Conservation (phyloP, 2,113 vertebrate species). For the Tragulus kanchil region DNA sequence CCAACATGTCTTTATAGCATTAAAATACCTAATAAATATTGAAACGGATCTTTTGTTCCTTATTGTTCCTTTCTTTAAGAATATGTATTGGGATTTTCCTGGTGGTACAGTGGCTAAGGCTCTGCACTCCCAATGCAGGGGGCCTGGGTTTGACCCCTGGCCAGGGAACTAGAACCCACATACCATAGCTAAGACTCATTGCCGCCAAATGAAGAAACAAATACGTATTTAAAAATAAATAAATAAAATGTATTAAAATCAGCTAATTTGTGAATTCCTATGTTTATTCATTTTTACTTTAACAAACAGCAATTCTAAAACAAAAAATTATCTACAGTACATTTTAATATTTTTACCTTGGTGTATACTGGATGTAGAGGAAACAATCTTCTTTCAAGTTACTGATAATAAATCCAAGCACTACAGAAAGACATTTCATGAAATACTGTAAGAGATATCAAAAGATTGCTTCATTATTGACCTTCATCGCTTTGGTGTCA, state of each 20-base stretch:
- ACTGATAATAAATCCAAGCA: background rate
- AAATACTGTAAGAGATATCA: background rate
- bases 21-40: background rate
- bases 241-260: too few relatives aligned
- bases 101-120: too few relatives aligned
- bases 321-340: background rate
- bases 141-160: too few relatives aligned
- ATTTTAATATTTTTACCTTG: background rate
- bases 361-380: background rate
- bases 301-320: background rate
- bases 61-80: conserved; percentile 24
- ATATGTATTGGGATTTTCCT: background rate
- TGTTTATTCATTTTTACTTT: background rate
- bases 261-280: background rate
- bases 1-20: background rate
- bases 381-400: background rate
- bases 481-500: background rate
- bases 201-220: too few relatives aligned
- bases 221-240: too few relatives aligned
- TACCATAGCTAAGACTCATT: too few relatives aligned
- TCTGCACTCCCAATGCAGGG: too few relatives aligned
- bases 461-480: background rate
- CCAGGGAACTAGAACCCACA: too few relatives aligned
- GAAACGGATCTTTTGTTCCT: background rate
- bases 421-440: background rate